phyloP scores from a whole-genome alignment of 2,888 invertebrate species.

The Nemotelus pantherinus region DNA sequence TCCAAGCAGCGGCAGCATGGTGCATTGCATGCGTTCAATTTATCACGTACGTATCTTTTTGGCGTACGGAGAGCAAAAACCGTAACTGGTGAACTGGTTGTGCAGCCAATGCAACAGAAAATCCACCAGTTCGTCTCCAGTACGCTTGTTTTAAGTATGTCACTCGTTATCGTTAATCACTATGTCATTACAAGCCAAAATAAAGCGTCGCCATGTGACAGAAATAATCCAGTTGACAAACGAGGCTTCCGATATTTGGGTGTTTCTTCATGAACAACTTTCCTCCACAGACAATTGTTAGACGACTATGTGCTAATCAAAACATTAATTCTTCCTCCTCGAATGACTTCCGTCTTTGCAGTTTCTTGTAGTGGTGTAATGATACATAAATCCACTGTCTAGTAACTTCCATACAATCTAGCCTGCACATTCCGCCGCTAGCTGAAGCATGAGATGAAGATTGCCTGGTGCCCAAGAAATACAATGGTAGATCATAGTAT shows the following conservation, averaged over 20 bases:
- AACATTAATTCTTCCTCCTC: constrained; percentile 19
- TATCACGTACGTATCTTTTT: constrained; percentile 1
- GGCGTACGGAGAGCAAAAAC: background rate
- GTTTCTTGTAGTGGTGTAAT: constrained; percentile 16
- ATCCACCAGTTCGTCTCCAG: background rate
- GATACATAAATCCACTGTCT: background rate
- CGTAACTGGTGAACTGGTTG: constrained; percentile 3
- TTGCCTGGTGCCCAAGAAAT: background rate
- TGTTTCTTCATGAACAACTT: background rate
- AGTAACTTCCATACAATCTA: constrained; percentile 9
- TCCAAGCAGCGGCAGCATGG: background rate
- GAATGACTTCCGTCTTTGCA: constrained; percentile 29
- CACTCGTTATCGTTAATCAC: constrained; percentile 3
- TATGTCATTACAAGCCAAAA: background rate
- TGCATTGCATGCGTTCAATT: background rate
- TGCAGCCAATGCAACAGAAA: constrained; percentile 1
- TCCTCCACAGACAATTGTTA: background rate
- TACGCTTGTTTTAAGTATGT: constrained; percentile 6
- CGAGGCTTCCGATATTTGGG: background rate
- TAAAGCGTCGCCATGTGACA: background rate
- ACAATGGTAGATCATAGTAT: constrained; percentile 9
- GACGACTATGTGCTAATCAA: constrained; percentile 2
- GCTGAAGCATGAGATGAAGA: constrained; percentile 4
- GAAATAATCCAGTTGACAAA: background rate
- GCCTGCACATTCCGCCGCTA: constrained; percentile 21